Base-by-base conservation (phyloP, 2,113 vertebrate genomes). In the Chamaetylas fuelleborni region DNA sequence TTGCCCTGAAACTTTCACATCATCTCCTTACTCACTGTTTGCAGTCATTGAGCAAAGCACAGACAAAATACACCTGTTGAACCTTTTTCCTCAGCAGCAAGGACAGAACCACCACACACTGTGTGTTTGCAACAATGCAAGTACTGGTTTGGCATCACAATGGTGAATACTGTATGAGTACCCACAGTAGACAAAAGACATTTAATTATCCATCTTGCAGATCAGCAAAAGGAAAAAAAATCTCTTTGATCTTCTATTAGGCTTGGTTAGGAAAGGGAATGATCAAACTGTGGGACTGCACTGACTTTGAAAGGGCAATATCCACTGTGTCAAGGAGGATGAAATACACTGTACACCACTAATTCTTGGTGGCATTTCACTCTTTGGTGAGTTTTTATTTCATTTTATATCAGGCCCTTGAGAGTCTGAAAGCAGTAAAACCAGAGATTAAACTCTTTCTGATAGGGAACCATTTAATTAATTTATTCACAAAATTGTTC, bases 61-160 rank as follows among this genome's bases (percentile, higher is more conserved):
- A 4, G 66, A 36, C 18, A 20, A 78, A 62, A 84, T 9, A 12
- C 8, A 36, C 9, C 6, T 0, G 0, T 33, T 83, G 14, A 42
- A 14, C 29, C 25, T 33, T 74, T 43, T 26, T 38, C 29, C 48
- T 69, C 72, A 38, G 36, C 1, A 0, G 20, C 28, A 60, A 65
- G n/a, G 43, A 48, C 9, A 36, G 19, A 14, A 17, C 22, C 28
- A 9, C 19, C 26, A 33, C 40, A 34, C 8, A 2, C 5, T 9
- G 25, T 9, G 23, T 33, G 58, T 19, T 54, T 71, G 36, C 64
- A 64, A 51, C 25, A 43, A 9, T 2, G 11, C 5, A 57, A 64
- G 29, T 4, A 22, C 53, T n/a, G 19, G 15, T 8, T 79, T 64
- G 43, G n/a, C 26, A 34, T 20, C 67, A 51, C 60, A 54, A 6